Percentiles rank a stretch among this genome's conserved stretches.
Conservation (phyloP, 2,797 vertebrate species). For the Pseudopleuronectes americanus region DNA sequence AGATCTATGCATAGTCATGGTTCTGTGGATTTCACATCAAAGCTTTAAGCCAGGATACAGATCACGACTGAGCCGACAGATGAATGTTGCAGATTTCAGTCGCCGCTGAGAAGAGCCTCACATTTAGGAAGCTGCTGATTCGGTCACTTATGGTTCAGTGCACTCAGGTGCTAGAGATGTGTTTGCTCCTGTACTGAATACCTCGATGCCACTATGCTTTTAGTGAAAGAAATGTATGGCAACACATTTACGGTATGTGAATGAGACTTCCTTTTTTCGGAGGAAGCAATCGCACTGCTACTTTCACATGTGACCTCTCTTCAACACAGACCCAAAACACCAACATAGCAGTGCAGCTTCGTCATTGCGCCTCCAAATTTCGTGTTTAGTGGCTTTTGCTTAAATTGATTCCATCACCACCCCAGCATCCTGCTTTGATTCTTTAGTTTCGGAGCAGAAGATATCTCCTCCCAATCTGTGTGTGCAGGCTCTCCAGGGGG, state of each 20-base stretch:
- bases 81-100: not conserved
- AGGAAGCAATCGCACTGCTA: no score
- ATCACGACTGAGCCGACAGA: not conserved
- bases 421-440: slow-evolving; percentile 1
- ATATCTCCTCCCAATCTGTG: slow-evolving; percentile 5
- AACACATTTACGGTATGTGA: not conserved
- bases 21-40: not conserved
- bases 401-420: not conserved
- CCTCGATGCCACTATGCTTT: not conserved
- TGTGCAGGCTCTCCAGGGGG: slow-evolving; percentile 6
- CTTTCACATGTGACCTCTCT: no score
- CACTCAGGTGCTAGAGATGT: not conserved
- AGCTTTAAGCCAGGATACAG: not conserved
- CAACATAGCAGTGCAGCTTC: not conserved
- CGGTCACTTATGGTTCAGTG: not conserved
- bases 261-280: not conserved
- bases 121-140: not conserved
- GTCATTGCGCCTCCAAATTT: not conserved
- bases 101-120: not conserved
- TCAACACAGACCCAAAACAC: no score
- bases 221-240: not conserved
- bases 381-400: not conserved
- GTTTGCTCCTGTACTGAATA: not conserved
- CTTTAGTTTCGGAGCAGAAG: not conserved
- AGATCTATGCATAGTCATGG: not conserved